Conservation (phyloP, 2,888 invertebrate species). For the Chrysotoxum bicinctum region DNA sequence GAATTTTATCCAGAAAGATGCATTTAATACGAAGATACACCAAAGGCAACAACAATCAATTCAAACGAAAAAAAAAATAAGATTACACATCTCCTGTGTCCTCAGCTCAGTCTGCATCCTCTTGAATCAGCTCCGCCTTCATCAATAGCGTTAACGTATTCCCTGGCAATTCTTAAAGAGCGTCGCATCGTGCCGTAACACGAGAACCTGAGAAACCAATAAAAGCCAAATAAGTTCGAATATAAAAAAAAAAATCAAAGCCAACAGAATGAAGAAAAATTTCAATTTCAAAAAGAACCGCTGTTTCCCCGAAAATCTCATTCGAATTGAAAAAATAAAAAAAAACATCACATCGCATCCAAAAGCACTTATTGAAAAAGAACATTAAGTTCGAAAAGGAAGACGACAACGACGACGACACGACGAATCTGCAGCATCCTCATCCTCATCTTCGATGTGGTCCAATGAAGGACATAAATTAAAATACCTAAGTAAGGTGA, state of each 20-base stretch:
- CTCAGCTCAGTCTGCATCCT: background rate
- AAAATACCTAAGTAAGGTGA: slow-evolving; percentile 53
- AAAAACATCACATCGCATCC: slow-evolving; percentile 17
- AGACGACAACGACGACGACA: background rate
- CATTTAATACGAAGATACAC: slow-evolving; percentile 56
- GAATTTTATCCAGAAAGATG: slow-evolving; percentile 65
- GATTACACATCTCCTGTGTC: slow-evolving; percentile 62
- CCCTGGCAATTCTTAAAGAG: background rate
- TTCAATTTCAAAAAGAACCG: slow-evolving; percentile 68
- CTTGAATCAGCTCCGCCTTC: slow-evolving; percentile 1
- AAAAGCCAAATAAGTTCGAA: slow-evolving; percentile 33
- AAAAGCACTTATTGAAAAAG: slow-evolving; percentile 52
- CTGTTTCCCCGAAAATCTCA: slow-evolving; percentile 39
- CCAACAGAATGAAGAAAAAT: slow-evolving; percentile 26
- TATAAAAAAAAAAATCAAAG: slow-evolving; percentile 12
- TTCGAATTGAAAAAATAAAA: background rate
- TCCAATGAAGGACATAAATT: slow-evolving; percentile 71
- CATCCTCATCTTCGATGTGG: slow-evolving; percentile 49
- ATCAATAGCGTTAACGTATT: background rate
- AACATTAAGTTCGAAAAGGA: slow-evolving; percentile 9
- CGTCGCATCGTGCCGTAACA: slow-evolving; percentile 23
- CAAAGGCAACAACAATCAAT: slow-evolving; percentile 57
- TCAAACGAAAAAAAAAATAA: slow-evolving; percentile 70
- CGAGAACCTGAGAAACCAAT: slow-evolving; percentile 48
- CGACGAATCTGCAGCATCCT: slow-evolving; percentile 1